Evolutionary conservation across 1,140 invertebrate genomes (phyloP).

Genomic region (Atopsyche davidsoni): DNA sequence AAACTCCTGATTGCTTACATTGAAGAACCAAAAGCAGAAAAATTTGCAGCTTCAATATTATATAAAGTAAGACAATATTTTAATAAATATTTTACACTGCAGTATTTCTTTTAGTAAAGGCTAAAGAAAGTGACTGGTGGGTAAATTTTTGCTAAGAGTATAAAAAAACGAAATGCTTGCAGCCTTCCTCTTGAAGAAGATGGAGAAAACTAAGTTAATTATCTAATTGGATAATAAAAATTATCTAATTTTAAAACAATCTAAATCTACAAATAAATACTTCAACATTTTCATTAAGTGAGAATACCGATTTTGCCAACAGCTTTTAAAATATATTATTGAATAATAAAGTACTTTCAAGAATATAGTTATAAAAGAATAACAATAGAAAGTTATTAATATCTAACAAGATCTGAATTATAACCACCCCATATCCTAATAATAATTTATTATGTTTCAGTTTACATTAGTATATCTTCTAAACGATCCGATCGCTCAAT

Average conservation of each 20-base stretch:
- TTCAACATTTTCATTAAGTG: too few species aligned
- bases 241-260: too few species aligned
- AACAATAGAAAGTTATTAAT: not conserved
- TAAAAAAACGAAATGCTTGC: too few species aligned
- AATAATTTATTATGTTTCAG: conserved; percentile 19
- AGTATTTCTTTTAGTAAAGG: not conserved
- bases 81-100: conserved; percentile 2
- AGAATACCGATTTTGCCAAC: too few species aligned
- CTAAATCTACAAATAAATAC: too few species aligned
- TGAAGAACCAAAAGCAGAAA: conserved; percentile 13
- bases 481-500: conserved; percentile 16
- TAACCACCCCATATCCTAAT: too few species aligned
- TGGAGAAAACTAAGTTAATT: too few species aligned
- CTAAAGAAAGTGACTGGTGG: too few species aligned
- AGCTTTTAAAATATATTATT: too few species aligned
- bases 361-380: not conserved
- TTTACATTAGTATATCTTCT: conserved; percentile 17
- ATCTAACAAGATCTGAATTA: not conserved
- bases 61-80: conserved; percentile 17
- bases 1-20: conserved; percentile 24
- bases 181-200: too few species aligned
- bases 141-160: too few species aligned
- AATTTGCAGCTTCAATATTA: conserved; percentile 2
- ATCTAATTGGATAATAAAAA: too few species aligned
- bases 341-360: not conserved